Evolutionary conservation across 1,140 invertebrate species (phyloP).

Genomic region (Bradysia coprophila): DNA sequence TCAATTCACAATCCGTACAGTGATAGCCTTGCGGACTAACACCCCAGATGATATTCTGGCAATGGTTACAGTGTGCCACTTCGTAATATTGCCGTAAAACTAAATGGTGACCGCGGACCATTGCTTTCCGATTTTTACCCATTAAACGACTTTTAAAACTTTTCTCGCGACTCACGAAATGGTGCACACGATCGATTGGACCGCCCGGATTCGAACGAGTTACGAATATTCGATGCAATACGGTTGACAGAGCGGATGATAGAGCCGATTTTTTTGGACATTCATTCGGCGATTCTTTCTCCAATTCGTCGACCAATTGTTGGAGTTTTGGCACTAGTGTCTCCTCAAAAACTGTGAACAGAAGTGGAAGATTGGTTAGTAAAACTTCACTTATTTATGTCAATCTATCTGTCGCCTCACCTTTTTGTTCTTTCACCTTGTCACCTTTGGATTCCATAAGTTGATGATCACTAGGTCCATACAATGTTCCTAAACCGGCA

Average conservation of each 20-base stretch:
- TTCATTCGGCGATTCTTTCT: constrained; percentile 36
- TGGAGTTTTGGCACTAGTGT: constrained; percentile 55
- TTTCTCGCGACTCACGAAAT: constrained; percentile 66
- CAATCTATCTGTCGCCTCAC: too few relatives aligned
- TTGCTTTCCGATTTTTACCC: constrained; percentile 42
- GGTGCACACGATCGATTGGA: constrained; percentile 35
- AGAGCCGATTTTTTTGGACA: constrained; percentile 49
- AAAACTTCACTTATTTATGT: too few relatives aligned
- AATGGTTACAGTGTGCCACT: constrained; percentile 83
- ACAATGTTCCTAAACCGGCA: constrained; percentile 76
- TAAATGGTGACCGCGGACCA: constrained; percentile 73
- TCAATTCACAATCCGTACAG: constrained; percentile 77
- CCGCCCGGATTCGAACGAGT: constrained; percentile 18
- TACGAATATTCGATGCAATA: constrained; percentile 30
- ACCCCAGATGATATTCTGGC: constrained; percentile 81
- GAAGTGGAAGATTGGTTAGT: too few relatives aligned
- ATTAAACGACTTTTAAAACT: constrained; percentile 54
- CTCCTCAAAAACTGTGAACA: constrained; percentile 55
- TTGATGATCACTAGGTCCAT: constrained; percentile 68
- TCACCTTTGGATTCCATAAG: constrained; percentile 66
- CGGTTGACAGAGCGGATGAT: constrained; percentile 58
- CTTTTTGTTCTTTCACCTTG: constrained; percentile 56
- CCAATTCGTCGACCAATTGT: constrained; percentile 45
- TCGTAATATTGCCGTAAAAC: constrained; percentile 73
- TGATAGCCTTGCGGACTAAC: constrained; percentile 87